Evolutionary conservation across 2,113 vertebrate genomes (phyloP), one percentile per base, ranked within the genome.

Genomic region (Pyrgilauda ruficollis): DNA sequence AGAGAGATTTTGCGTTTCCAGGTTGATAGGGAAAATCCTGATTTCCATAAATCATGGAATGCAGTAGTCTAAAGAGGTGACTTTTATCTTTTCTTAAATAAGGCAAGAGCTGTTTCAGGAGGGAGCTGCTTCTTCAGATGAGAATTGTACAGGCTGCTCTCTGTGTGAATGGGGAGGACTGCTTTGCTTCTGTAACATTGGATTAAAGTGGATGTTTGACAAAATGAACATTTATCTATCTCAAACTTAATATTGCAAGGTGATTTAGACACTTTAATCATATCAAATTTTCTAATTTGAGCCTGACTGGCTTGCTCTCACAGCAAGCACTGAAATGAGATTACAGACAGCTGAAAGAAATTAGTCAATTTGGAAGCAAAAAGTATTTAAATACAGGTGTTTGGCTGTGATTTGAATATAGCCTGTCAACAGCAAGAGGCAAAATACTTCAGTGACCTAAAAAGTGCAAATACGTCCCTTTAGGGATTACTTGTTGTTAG

Each of bases 361-460:
- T 79, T 4, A 61, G 52, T 79, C n/a, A 58, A 12, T 84, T 69
- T 73, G 63, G 31, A 41, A n/a, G 84, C 47, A 77, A 59, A 72
- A 63, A 2, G 18, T 28, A 41, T 84, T 89, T 64, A 62, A 46
- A 62, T 70, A 50, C 55, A 74, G 72, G 20, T 87, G 50, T 77
- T 90, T 81, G 83, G 17, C 50, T 88, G 70, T 46, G 46, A 56
- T 53, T 73, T 85, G 70, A 76, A 82, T 24, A 49, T 33, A 68
- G 67, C 13, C 62, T 85, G 53, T 86, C 76, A 92, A 84, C 59
- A 92, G 79, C 72, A 89, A 58, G 59, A 90, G 59, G n/a, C 16
- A 79, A 73, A 90, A 77, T 89, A 84, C 73, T 33, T 91, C 28
- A 13, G 68, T 89, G 93, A 96, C 93, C 91, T 59, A 74, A 90